Evolutionary conservation across 2,797 vertebrate species (phyloP).

Genomic region (Tapera naevia): DNA sequence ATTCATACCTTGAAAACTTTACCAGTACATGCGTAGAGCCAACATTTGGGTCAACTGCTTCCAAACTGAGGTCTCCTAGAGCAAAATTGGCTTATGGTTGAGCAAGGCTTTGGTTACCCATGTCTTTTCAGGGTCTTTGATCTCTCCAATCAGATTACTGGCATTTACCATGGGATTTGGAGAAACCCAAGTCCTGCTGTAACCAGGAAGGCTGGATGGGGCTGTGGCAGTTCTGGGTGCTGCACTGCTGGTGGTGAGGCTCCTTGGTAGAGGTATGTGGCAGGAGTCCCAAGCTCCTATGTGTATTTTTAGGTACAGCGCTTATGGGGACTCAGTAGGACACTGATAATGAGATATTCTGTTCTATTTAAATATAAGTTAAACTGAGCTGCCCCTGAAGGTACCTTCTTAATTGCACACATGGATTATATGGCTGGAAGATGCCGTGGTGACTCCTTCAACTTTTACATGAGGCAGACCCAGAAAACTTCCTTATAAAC

Average conservation of each 20-base stretch:
- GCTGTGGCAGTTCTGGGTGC: neutral
- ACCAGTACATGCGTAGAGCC: neutral
- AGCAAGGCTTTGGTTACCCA: neutral
- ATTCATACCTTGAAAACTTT: neutral
- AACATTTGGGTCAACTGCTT: neutral
- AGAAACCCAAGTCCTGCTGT: neutral
- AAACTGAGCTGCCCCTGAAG: neutral
- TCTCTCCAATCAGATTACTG: neutral
- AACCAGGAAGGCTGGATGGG: neutral
- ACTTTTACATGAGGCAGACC: neutral
- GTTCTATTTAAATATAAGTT: neutral
- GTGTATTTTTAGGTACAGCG: neutral
- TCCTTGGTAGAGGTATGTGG: accelerated
- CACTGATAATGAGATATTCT: neutral
- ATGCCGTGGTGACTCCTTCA: neutral
- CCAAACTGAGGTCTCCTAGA: neutral
- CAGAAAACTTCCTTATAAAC: neutral
- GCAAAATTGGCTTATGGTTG: neutral
- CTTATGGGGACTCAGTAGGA: neutral
- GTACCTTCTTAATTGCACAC: neutral
- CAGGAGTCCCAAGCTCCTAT: neutral
- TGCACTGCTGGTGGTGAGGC: neutral
- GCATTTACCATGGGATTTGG: neutral
- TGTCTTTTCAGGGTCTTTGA: neutral
- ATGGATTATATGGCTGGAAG: neutral